Conservation (phyloP, 2,113 vertebrate species). For the Eleginops maclovinus region DNA sequence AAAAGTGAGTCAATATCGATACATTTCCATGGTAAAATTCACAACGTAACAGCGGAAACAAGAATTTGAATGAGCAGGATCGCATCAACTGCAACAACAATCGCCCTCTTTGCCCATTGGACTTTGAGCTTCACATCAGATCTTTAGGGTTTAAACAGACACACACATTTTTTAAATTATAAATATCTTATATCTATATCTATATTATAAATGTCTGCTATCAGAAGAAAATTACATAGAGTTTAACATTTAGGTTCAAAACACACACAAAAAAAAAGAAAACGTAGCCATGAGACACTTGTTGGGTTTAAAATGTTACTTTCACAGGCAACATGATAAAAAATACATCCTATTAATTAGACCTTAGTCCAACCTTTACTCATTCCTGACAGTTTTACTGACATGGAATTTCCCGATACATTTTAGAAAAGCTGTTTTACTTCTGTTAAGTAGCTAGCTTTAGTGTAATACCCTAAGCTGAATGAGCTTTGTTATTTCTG, state of each 20-base stretch:
- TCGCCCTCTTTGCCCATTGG: too few species aligned
- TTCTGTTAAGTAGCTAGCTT: background rate
- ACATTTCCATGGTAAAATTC: too few species aligned
- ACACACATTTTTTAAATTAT: background rate
- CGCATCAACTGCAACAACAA: too few species aligned
- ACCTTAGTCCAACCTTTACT: background rate
- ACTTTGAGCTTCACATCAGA: too few species aligned
- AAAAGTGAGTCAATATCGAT: too few species aligned
- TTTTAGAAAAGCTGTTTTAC: background rate
- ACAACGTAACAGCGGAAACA: too few species aligned
- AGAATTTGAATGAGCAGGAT: too few species aligned
- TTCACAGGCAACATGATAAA: background rate
- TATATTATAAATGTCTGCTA: too few species aligned
- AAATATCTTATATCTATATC: too few species aligned
- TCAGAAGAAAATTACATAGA: conserved; percentile 1
- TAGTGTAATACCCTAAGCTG: background rate
- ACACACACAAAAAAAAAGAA: background rate
- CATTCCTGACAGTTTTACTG: background rate
- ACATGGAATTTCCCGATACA: background rate
- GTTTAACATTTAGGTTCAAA: background rate
- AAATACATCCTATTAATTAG: background rate
- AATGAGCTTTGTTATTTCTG: background rate
- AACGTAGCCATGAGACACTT: background rate
- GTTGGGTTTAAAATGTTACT: too few species aligned
- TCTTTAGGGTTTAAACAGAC: background rate